Evolutionary conservation across 2,797 vertebrate species (phyloP).

Genomic region (Coregonus ussuriensis): DNA sequence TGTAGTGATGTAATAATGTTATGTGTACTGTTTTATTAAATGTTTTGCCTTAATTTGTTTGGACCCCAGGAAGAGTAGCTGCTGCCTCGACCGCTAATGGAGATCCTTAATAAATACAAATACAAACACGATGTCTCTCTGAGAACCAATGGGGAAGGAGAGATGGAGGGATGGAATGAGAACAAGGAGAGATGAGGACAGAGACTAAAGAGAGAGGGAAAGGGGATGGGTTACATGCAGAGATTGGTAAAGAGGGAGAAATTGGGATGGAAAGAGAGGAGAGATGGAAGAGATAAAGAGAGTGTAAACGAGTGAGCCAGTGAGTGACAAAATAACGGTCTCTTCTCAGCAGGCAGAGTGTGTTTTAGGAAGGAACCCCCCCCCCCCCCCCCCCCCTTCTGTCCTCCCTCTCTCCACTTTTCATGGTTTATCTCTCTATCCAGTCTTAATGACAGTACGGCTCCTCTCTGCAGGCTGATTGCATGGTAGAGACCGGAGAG

Average conservation of each 20-base stretch:
- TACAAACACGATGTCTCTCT: too few relatives aligned
- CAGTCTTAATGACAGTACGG: slow-evolving; percentile 66
- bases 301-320: neutral
- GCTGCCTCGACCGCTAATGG: too few relatives aligned
- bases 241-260: neutral
- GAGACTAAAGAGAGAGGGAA: neutral
- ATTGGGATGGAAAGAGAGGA: neutral
- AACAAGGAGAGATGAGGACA: neutral
- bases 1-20: too few relatives aligned
- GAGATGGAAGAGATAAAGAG: neutral
- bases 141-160: neutral
- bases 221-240: neutral
- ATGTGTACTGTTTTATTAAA: too few relatives aligned
- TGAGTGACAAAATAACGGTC: neutral
- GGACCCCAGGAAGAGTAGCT: too few relatives aligned
- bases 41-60: too few relatives aligned
- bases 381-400: too few relatives aligned
- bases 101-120: too few relatives aligned
- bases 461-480: slow-evolving; percentile 59
- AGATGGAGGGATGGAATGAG: too few relatives aligned
- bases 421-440: slow-evolving; percentile 65
- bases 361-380: neutral
- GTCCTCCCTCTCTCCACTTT: neutral
- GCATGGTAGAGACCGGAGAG: slow-evolving; percentile 58
- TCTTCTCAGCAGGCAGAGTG: slow-evolving; percentile 10